phyloP scores from a whole-genome alignment of 2,113 vertebrate genomes.

The Thymallus thymallus region DNA sequence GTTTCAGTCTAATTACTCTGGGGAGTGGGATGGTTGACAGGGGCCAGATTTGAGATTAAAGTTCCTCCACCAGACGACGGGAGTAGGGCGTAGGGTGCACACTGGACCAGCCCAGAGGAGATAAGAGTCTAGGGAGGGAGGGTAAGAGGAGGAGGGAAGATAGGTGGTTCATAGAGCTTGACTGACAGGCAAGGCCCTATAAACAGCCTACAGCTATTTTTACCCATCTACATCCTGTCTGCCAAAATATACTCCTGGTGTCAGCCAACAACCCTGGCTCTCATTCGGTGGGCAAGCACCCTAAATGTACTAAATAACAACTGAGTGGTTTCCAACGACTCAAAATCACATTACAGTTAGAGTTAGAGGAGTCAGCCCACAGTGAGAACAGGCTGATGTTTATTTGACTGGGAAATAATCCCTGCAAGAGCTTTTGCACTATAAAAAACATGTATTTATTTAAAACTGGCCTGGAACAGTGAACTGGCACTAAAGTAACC shows the following conservation, averaged over 20 bases:
- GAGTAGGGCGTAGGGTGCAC: not conserved
- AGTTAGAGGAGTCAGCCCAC: too few species aligned
- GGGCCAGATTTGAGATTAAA: not conserved
- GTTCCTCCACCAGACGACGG: not conserved
- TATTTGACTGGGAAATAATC: not conserved
- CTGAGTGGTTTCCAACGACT: not conserved
- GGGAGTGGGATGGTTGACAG: not conserved
- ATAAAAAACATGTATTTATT: not conserved
- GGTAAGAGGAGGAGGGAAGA: not conserved
- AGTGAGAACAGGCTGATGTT: not conserved
- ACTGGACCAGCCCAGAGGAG: conserved; percentile 5
- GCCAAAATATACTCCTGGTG: conserved; percentile 21
- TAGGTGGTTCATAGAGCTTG: conserved; percentile 16
- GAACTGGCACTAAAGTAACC: not conserved
- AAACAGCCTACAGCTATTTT: conserved; percentile 17
- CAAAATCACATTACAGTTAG: not conserved
- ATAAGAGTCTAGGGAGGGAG: conserved; percentile 2
- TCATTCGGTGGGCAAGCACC: not conserved
- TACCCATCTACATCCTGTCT: conserved; percentile 11
- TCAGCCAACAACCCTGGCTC: conserved; percentile 12
- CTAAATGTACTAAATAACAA: not conserved
- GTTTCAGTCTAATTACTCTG: not conserved
- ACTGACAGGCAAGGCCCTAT: conserved; percentile 36
- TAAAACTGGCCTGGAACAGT: not conserved
- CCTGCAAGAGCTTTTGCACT: not conserved